phyloP scores from a whole-genome alignment of 2,113 vertebrate species.

The Sminthopsis crassicaudata region DNA sequence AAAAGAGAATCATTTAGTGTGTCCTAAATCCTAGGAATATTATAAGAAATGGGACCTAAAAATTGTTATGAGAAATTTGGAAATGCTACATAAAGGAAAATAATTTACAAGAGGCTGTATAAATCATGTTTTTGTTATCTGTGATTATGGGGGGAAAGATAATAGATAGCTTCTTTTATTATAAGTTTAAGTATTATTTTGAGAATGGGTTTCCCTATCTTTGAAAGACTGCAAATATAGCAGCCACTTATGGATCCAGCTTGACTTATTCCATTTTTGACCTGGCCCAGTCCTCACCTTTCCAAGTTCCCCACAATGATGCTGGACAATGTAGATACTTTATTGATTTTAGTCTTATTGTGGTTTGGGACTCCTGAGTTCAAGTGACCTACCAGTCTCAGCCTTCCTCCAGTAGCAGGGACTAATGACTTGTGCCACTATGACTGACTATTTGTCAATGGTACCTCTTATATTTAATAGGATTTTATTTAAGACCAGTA shows the following conservation, averaged over 20 bases:
- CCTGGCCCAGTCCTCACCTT: too few species aligned
- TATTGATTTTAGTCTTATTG: background rate
- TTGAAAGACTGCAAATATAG: too few species aligned
- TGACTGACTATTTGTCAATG: background rate
- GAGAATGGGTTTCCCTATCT: too few species aligned
- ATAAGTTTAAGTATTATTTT: too few species aligned
- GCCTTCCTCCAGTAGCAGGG: background rate
- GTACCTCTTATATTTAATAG: background rate
- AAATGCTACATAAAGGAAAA: background rate
- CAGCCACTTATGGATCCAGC: too few species aligned
- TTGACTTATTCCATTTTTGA: too few species aligned
- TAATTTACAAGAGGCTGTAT: background rate
- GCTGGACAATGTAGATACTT: background rate
- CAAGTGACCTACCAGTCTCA: background rate
- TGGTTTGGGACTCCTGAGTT: background rate
- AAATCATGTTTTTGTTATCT: background rate
- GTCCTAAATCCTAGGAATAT: background rate
- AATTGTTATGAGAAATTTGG: background rate
- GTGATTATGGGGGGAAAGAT: background rate
- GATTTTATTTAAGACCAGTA: background rate
- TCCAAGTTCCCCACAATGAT: background rate
- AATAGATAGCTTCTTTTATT: too few species aligned
- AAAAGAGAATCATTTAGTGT: constrained; percentile 18
- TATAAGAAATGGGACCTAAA: background rate
- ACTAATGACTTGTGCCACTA: background rate